These are phyloP conservation scores for Drosophila bipectinata DNA, from an alignment of 1,140 invertebrate species.

Conservation along the genomic window DNA sequence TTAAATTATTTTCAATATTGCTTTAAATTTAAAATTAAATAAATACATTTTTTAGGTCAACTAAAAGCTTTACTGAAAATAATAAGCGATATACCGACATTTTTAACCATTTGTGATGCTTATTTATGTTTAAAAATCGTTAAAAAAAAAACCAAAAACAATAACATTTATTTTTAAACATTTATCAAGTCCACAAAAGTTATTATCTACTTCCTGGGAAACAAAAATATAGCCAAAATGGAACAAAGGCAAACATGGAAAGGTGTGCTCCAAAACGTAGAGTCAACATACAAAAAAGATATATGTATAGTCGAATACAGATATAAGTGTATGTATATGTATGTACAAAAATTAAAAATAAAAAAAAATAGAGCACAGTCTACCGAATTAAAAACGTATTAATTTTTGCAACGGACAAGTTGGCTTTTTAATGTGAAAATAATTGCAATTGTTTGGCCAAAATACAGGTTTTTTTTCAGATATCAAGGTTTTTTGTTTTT, in stretches of 20 bases:
- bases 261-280: constrained; percentile 6
- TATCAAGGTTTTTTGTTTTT: constrained; percentile 20
- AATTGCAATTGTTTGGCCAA: constrained; percentile 30
- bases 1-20: too few relatives aligned
- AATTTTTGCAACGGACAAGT: constrained; percentile 32
- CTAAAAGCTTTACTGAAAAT: too few relatives aligned
- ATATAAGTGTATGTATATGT: background rate
- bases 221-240: constrained; percentile 17
- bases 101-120: too few relatives aligned
- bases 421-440: constrained; percentile 39
- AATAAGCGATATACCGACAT: too few relatives aligned
- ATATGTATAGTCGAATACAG: background rate
- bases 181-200: constrained; percentile 27
- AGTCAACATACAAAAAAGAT: background rate
- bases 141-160: background rate
- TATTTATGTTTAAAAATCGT: background rate
- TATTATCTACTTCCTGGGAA: constrained; percentile 40
- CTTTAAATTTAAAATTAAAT: too few relatives aligned
- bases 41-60: too few relatives aligned
- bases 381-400: constrained; percentile 37
- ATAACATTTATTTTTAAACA: constrained; percentile 15
- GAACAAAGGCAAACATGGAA: constrained; percentile 14
- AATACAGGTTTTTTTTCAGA: background rate
- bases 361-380: background rate
- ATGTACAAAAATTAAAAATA: background rate